These are phyloP conservation scores for Galerucella nymphaeae DNA, from an alignment of 2,888 invertebrate species.

Conservation along the genomic window DNA sequence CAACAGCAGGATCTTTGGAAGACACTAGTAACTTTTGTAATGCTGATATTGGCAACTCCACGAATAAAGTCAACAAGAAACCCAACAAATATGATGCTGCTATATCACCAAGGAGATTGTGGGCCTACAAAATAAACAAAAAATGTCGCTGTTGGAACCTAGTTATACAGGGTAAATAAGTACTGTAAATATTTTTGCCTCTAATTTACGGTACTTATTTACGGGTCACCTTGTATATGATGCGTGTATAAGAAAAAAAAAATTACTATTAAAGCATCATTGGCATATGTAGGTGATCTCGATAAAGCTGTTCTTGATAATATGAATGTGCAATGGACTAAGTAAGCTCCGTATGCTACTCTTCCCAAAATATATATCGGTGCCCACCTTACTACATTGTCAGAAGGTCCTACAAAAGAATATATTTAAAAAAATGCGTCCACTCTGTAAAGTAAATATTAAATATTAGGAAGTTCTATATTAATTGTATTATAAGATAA, in stretches of 20 bases:
- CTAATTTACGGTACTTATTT: too few relatives aligned
- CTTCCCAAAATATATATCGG: constrained; percentile 46
- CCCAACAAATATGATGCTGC: constrained; percentile 44
- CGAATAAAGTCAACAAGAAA: constrained; percentile 44
- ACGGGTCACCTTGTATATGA: too few relatives aligned
- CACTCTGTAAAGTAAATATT: too few relatives aligned
- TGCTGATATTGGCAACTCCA: constrained; percentile 52
- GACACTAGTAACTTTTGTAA: constrained; percentile 47
- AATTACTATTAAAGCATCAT: constrained; percentile 50
- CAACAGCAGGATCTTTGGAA: not conserved
- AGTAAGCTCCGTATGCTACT: constrained; percentile 46
- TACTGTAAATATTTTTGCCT: too few relatives aligned
- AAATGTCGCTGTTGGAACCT: too few relatives aligned
- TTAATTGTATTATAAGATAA: not conserved
- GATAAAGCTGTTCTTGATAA: constrained; percentile 47
- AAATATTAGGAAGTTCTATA: not conserved
- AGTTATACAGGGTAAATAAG: too few relatives aligned
- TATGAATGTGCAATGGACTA: constrained; percentile 46
- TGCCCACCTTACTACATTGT: constrained; percentile 44
- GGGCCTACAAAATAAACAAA: constrained; percentile 26
- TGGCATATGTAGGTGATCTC: constrained; percentile 43
- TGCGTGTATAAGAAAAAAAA: too few relatives aligned
- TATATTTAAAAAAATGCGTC: not conserved
- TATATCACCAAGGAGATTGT: constrained; percentile 32
- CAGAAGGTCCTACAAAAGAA: constrained; percentile 40